These are phyloP conservation scores for Peromyscus leucopus DNA, from an alignment of 2,113 vertebrate genomes.

Conservation along the genomic window DNA sequence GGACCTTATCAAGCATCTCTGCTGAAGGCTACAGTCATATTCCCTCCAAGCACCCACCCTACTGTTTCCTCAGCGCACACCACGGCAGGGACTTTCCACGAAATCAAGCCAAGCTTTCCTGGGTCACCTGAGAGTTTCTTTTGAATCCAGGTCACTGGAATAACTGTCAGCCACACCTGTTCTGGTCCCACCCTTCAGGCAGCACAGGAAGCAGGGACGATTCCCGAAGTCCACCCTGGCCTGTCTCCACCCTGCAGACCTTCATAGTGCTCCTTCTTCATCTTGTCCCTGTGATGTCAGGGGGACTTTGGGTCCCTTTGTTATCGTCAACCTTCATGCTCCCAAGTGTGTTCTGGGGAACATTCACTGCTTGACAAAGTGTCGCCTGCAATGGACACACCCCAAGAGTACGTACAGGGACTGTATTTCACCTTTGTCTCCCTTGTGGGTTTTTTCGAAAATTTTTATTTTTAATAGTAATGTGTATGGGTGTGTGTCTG, in stretches of 20 bases:
- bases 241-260: accelerated
- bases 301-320: background rate
- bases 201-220: background rate
- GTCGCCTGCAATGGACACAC: background rate
- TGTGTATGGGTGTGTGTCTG: background rate
- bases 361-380: background rate
- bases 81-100: accelerated
- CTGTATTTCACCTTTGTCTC: accelerated
- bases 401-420: no score
- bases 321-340: background rate
- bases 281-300: background rate
- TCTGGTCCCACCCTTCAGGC: background rate
- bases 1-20: background rate
- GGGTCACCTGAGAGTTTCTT: background rate
- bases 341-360: background rate
- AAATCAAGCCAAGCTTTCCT: background rate
- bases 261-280: background rate
- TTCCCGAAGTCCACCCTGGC: background rate
- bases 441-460: background rate
- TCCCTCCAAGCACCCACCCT: background rate
- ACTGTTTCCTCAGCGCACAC: background rate
- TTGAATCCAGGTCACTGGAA: background rate
- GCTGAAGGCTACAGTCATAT: background rate
- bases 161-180: no score
- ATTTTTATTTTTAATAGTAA: background rate